phyloP scores from a whole-genome alignment of 2,113 vertebrate genomes.

The Actinemys pallida region DNA sequence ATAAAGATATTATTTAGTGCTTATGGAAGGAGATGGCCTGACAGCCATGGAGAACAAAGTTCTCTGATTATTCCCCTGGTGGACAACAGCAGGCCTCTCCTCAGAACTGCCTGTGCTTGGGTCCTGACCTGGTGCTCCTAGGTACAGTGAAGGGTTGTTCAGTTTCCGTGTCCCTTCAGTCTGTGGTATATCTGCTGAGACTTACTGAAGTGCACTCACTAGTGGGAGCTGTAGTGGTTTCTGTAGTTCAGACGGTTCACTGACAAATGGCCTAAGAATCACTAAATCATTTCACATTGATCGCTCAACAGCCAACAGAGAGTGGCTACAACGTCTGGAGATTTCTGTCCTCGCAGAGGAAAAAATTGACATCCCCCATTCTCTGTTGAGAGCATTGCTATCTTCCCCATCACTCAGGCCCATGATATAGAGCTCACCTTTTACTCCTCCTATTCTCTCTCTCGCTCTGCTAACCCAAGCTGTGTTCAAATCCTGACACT shows the following conservation, averaged over 20 bases:
- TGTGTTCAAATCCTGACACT: neutral
- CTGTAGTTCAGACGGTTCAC: fast-evolving
- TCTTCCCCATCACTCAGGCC: neutral
- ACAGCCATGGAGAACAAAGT: neutral
- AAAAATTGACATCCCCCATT: neutral
- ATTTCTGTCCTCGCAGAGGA: neutral
- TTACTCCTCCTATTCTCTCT: neutral
- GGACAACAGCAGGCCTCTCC: neutral
- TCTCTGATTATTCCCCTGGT: neutral
- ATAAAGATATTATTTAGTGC: neutral
- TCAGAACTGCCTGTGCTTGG: neutral
- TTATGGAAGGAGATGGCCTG: neutral
- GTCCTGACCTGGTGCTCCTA: neutral
- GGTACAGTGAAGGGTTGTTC: too few species aligned
- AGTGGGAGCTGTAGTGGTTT: neutral
- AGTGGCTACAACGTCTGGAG: fast-evolving
- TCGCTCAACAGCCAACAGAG: neutral
- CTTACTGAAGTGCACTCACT: neutral
- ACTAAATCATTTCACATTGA: neutral
- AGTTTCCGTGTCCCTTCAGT: neutral
- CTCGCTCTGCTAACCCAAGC: neutral
- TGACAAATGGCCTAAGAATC: neutral
- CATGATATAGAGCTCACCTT: neutral
- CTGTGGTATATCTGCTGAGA: neutral
- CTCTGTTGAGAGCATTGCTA: neutral